Percentiles rank a stretch among this genome's conserved stretches.
Evolutionary conservation across 2,888 invertebrate genomes (phyloP).

Genomic region (Alcis repandata): DNA sequence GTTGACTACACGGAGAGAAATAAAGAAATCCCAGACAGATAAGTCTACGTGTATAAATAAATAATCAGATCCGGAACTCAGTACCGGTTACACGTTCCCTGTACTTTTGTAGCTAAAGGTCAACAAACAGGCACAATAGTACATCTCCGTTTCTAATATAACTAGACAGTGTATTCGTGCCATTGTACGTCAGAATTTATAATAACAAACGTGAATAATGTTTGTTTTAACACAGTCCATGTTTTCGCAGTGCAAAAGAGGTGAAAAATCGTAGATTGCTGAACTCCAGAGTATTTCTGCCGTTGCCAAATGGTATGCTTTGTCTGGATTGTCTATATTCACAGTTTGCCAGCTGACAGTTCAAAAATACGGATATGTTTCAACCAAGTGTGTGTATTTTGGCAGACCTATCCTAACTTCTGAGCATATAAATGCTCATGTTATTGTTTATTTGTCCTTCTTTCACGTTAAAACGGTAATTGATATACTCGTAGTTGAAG

Average conservation of each 20-base stretch:
- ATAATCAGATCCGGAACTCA: neutral
- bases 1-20: neutral
- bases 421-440: too few relatives aligned
- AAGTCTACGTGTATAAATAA: slow-evolving; percentile 3
- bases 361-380: neutral
- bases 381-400: slow-evolving; percentile 7
- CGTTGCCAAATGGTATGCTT: slow-evolving; percentile 18
- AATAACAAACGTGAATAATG: slow-evolving; percentile 22
- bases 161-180: slow-evolving; percentile 17
- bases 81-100: neutral
- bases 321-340: slow-evolving; percentile 3
- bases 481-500: too few relatives aligned
- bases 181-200: slow-evolving; percentile 26
- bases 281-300: slow-evolving; percentile 7
- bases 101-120: neutral
- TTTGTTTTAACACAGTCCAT: slow-evolving; percentile 9
- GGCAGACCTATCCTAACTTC: slow-evolving; percentile 13
- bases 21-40: neutral
- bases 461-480: neutral
- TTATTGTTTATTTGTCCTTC: neutral
- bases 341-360: slow-evolving; percentile 1
- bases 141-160: slow-evolving; percentile 9
- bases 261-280: slow-evolving; percentile 13
- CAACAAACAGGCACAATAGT: slow-evolving; percentile 14
- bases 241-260: slow-evolving; percentile 3